Conservation (phyloP, 2,888 invertebrate species). For the Drosophila mimetica region DNA sequence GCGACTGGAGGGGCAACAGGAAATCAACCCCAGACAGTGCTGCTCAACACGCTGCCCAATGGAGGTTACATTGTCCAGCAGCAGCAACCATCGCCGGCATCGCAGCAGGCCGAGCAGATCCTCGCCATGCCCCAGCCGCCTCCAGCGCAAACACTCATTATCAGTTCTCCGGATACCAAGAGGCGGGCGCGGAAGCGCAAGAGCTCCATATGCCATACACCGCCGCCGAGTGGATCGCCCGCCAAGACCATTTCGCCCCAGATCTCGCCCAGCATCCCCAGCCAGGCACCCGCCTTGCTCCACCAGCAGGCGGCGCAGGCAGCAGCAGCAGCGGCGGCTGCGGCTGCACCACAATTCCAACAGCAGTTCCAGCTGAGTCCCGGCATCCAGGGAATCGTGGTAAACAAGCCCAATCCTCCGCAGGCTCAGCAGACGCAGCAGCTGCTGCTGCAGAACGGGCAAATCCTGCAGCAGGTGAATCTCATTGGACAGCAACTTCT, state of each 20-base stretch:
- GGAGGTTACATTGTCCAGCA: slow-evolving; percentile 93
- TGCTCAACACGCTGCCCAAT: slow-evolving; percentile 91
- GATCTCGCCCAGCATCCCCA: slow-evolving; percentile 83
- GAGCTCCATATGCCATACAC: slow-evolving; percentile 82
- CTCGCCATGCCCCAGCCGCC: slow-evolving; percentile 65
- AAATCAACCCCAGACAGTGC: slow-evolving; percentile 88
- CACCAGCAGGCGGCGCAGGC: slow-evolving; percentile 62
- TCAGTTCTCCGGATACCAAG: slow-evolving; percentile 89
- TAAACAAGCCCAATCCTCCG: slow-evolving; percentile 84
- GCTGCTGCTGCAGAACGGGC: slow-evolving; percentile 84
- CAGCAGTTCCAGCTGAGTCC: slow-evolving; percentile 91
- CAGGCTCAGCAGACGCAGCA: slow-evolving; percentile 85
- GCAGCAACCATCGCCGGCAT: slow-evolving; percentile 86
- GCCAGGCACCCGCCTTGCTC: slow-evolving; percentile 73
- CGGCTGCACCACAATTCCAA: slow-evolving; percentile 87
- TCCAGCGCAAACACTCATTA: slow-evolving; percentile 86
- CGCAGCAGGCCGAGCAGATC: slow-evolving; percentile 67
- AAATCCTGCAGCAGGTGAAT: slow-evolving; percentile 93
- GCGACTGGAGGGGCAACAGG: slow-evolving; percentile 41
- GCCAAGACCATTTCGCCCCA: slow-evolving; percentile 82
- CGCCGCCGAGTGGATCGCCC: slow-evolving; percentile 70
- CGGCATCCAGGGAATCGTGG: slow-evolving; percentile 90
- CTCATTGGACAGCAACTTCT: slow-evolving; percentile 93
- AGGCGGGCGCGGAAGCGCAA: slow-evolving; percentile 90
- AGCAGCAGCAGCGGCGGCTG: slow-evolving; percentile 84